Base-by-base conservation (phyloP, 2,888 invertebrate genomes). In the Trichacis sp. region DNA sequence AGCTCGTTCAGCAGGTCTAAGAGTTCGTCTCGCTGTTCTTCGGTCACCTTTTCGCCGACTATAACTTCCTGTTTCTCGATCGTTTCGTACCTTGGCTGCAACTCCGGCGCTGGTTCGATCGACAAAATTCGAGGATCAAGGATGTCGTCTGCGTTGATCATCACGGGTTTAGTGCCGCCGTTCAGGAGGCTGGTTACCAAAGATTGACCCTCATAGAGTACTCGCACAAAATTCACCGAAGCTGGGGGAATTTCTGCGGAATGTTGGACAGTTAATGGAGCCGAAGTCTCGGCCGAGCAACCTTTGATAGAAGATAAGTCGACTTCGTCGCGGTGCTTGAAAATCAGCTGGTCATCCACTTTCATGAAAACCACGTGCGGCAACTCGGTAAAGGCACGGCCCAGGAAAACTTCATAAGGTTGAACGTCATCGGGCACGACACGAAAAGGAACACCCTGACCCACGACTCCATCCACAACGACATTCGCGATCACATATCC, bases 381-480 rank as follows among this genome's bases (percentile, higher is more conserved):
- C 11, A 61, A 40, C 8, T 61, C 55, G 0, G 51, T 55, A 8
- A 61, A 61, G 2, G 50, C 1, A 6, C 50, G 38, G 1, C 62
- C 56, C 4, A 56, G 47, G 8, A 64, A 53, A 0, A 30, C 57
- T 0, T 58, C 57, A 9, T 12, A 24, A 1, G 12, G 1, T 29
- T 58, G 63, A 2, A 50, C 54, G 0, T 19, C 9, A n/a, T 64
- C 64, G 3, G 47, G 64, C 0, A 64, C 46, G 1, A 58, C 30
- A 17, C 63, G 43, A 5, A 57, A 24, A 1, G 47, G 30, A 5
- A 76, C 50, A 1, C 61, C 17, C 0, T 72, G 50, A 1, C 53
- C 68, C n/a, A 2, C 8, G 0, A 64, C 60, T 11, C 51, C 55
- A 51, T 74, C 73, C 3, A 73, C 40, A 15, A 46, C 33, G 4